Percentiles rank a stretch among this genome's conserved stretches.
Conservation (phyloP, 53 echinoderm and acorn worm genomes). For the Astropecten irregularis region DNA sequence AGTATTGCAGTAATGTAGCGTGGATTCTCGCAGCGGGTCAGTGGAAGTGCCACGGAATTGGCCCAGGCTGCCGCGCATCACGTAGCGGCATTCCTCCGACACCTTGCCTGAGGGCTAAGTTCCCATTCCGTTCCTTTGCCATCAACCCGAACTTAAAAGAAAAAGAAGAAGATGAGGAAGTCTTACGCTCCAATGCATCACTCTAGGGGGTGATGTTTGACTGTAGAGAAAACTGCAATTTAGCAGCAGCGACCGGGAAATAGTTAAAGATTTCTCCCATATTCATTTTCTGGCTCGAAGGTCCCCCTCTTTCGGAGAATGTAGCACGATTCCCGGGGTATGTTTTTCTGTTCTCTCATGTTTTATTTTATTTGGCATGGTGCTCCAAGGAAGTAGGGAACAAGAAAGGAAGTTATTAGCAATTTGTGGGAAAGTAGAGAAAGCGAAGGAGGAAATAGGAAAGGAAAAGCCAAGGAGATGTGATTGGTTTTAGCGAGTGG, state of each 20-base stretch:
- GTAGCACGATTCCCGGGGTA: background rate
- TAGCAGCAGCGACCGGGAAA: background rate
- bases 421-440: background rate
- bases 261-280: background rate
- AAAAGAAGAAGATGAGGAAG: background rate
- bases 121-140: background rate
- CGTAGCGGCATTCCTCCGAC: background rate
- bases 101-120: conserved; percentile 7
- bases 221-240: background rate
- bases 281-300: background rate
- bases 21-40: too few species aligned
- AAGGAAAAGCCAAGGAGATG: background rate
- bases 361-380: too few species aligned
- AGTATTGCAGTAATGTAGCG: too few species aligned
- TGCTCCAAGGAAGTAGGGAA: background rate
- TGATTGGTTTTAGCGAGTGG: background rate
- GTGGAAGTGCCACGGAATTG: too few species aligned
- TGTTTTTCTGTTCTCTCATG: background rate
- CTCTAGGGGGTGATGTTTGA: conserved; percentile 20
- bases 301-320: background rate
- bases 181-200: conserved; percentile 9
- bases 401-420: background rate
- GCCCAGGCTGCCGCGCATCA: background rate
- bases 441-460: background rate
- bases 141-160: too few species aligned